A percentile compares a stretch with the other conserved stretches of the same genome.
Evolutionary conservation across 2,888 invertebrate genomes (phyloP).

Genomic region (Oegoconia quadripuncta): DNA sequence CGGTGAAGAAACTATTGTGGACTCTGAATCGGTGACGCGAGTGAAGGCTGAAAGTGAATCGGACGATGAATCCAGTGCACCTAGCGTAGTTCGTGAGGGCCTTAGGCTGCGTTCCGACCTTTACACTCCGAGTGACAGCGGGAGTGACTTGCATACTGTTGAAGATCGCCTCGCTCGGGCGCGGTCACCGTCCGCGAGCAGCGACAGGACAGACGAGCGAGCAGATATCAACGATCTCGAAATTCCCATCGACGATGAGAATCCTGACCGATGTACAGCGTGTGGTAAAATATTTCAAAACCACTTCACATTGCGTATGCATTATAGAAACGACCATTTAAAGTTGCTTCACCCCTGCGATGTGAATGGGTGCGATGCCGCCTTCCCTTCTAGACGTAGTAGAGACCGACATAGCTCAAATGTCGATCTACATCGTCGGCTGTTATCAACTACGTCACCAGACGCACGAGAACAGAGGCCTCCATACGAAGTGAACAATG

Average conservation of each 20-base stretch:
- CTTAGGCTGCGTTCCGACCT: constrained; percentile 65
- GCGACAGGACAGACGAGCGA: constrained; percentile 63
- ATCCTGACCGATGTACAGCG: constrained; percentile 90
- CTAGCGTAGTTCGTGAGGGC: constrained; percentile 71
- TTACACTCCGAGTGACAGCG: constrained; percentile 74
- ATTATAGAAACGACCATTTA: constrained; percentile 94
- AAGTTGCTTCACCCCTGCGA: constrained; percentile 94
- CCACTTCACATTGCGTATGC: constrained; percentile 93
- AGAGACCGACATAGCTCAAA: constrained; percentile 80
- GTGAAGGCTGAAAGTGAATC: constrained; percentile 75
- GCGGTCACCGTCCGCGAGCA: constrained; percentile 66
- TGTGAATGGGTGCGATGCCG: constrained; percentile 93
- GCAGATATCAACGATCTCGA: constrained; percentile 79
- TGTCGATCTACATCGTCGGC: constrained; percentile 74
- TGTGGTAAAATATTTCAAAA: constrained; percentile 95
- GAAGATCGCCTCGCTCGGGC: constrained; percentile 75
- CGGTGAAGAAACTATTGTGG: constrained; percentile 60
- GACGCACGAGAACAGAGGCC: constrained; percentile 77
- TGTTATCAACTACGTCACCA: constrained; percentile 63
- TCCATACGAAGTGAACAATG: constrained; percentile 84
- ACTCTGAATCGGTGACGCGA: constrained; percentile 58
- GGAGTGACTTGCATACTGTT: constrained; percentile 72
- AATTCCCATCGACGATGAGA: constrained; percentile 92
- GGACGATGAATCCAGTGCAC: constrained; percentile 70
- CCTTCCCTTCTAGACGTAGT: constrained; percentile 91